Conservation (phyloP, 2,888 invertebrate genomes). For the Drosophila gaucha region DNA sequence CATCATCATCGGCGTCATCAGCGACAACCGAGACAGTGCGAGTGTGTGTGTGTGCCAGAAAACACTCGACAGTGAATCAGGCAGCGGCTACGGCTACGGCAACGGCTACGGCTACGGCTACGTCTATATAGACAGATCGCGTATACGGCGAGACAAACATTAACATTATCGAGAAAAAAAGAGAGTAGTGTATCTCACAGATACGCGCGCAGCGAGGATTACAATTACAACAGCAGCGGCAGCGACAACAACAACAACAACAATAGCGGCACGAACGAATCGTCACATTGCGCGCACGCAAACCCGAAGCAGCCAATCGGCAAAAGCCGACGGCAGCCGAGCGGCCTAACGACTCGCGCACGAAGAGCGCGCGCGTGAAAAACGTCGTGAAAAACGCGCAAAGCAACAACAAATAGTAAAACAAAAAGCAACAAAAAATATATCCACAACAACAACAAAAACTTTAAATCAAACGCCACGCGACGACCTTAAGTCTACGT, state of each 20-base stretch:
- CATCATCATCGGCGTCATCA: constrained; percentile 54
- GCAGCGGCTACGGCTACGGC: constrained; percentile 51
- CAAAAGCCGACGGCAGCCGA: constrained; percentile 53
- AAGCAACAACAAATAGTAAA: constrained; percentile 20
- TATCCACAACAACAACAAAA: constrained; percentile 11
- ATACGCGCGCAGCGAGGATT: constrained; percentile 72
- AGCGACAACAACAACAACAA: constrained; percentile 11
- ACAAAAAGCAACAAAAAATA: constrained; percentile 16
- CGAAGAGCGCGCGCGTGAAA: constrained; percentile 70
- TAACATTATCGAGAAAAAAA: constrained; percentile 66
- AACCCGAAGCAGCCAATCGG: constrained; percentile 55
- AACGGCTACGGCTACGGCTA: constrained; percentile 31
- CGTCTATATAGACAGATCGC: constrained; percentile 77
- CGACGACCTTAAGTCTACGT: constrained; percentile 74
- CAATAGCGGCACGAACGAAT: constrained; percentile 38
- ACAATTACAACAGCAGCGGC: constrained; percentile 69
- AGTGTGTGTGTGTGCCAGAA: constrained; percentile 71
- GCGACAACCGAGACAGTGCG: constrained; percentile 53
- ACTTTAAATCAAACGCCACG: constrained; percentile 62
- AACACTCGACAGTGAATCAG: constrained; percentile 77
- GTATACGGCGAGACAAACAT: constrained; percentile 72
- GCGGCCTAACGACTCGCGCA: constrained; percentile 36
- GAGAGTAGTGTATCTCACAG: constrained; percentile 61
- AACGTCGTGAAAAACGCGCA: constrained; percentile 61
- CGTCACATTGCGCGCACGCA: constrained; percentile 48